Evolutionary conservation across 1,140 invertebrate genomes (phyloP), one percentile per base, ranked within the genome.

Genomic region (Oryctes rhinoceros): DNA sequence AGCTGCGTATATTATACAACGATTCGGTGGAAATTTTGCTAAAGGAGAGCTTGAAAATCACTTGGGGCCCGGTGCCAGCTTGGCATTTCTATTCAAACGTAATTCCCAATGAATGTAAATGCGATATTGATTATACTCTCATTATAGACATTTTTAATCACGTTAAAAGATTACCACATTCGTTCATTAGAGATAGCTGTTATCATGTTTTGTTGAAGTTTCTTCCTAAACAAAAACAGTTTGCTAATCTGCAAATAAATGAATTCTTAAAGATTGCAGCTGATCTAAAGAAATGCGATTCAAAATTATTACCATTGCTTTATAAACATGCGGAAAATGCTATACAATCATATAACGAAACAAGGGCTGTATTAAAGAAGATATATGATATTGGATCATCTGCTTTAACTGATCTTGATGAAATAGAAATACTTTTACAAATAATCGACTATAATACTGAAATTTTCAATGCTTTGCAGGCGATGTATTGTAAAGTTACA

Each of bases 1-100:
- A 48, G 24, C 83, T 83, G 80, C 78, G 39, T 75, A 39, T 9
- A n/a, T 71, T 35, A 48, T 37, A 81, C 47, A 18, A 75, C 44
- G 13, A 77, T 62, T 20, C 39, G 5, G 39, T 44, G 39, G 1
- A 44, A 10, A 35, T 79, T 44, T 44, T 85, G 44, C 11, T 84
- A 13, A 13, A 80, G 24, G 80, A 83, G n/a, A 78, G 82, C 76
- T 47, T 81, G n/a, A 62, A 79, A 20, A 76, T 83, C 1, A 15
- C 47, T 10, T 85, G 84, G 83, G 80, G 75, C 78, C 81, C 82
- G 24, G 39, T 80, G 24, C 77, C 80, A 20, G 67, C 81, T 62
- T 84, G 83, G 80, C 80, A 81, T 78, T 78, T 81, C 59, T 67
- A 81, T 77, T 74, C 78, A 39, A 81, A 74, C 59, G 47, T 49